These are phyloP conservation scores for Epinotia bilunana DNA, from an alignment of 2,888 invertebrate genomes.

Conservation along the genomic window DNA sequence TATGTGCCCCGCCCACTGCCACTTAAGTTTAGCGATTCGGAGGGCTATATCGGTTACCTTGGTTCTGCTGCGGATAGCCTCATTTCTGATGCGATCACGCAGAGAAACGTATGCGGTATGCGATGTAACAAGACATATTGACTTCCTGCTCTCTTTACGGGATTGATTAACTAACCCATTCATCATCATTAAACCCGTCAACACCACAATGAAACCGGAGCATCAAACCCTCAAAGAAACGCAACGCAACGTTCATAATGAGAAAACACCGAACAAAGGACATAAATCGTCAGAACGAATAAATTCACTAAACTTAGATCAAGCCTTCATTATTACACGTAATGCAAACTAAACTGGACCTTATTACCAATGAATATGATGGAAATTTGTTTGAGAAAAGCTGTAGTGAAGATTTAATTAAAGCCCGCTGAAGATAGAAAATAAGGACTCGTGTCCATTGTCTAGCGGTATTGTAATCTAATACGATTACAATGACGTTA, in stretches of 20 bases:
- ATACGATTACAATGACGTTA: slow-evolving; percentile 23
- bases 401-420: slow-evolving; percentile 41
- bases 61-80: too few species aligned
- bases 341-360: slow-evolving; percentile 11
- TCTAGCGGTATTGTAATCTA: slow-evolving; percentile 33
- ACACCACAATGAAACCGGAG: slow-evolving; percentile 14
- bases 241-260: slow-evolving; percentile 31
- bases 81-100: too few species aligned
- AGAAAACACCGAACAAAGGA: slow-evolving; percentile 39
- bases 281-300: slow-evolving; percentile 42
- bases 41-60: too few species aligned
- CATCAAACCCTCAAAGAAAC: slow-evolving; percentile 27
- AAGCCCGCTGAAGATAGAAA: slow-evolving; percentile 41
- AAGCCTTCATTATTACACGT: slow-evolving; percentile 30
- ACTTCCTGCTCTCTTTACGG: too few species aligned
- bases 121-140: too few species aligned
- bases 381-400: slow-evolving; percentile 2
- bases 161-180: not conserved
- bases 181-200: slow-evolving; percentile 9
- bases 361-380: slow-evolving; percentile 9
- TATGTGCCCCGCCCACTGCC: too few species aligned
- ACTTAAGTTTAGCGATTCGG: too few species aligned
- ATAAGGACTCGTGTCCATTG: slow-evolving; percentile 36
- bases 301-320: slow-evolving; percentile 43
- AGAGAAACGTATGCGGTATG: too few species aligned